Evolutionary conservation across 2,888 invertebrate species (phyloP), one percentile per base, ranked within the genome.

Genomic region (Steinernema scapterisci): DNA sequence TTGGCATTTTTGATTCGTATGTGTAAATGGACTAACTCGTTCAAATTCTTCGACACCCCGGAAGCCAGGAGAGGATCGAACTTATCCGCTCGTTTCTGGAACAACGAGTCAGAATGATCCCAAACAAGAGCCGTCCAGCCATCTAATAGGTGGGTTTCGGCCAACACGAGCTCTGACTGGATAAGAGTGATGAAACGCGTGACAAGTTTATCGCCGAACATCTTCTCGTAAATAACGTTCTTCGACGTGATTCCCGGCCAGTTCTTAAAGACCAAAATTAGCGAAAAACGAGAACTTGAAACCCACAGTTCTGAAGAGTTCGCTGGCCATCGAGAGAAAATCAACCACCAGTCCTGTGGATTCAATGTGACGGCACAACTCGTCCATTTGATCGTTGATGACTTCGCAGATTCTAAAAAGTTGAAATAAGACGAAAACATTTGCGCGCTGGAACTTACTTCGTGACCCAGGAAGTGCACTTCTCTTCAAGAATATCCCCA

Each of bases 331-430:
- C 48, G 80, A 78, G 2, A 84, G 75, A 31, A 86, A 83, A 54
- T 86, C 86, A 46, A 85, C 79, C 38, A 85, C 73, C 52, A 84
- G 79, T 48, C 81, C 81, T 1, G 84, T 73, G n/a, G 75, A 78
- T 46, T 86, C 85, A 46, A 85, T 85, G 63, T 81, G 83, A 9
- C 79, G 79, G 74, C 83, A 83, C 38, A 86, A 83, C 31, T 78
- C 78, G 0, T 79, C 73, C 5, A 86, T 82, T 13, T 82, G 74
- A 9, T 5, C 6, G 63, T 63, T 63, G 6, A 63, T 38, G 38
- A 63, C 63, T 11, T 63, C 63, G 63, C 63, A 63, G 38, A 63
- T 63, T 16, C 63, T 16, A 63, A 25, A n/a, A 31, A 63, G 31
- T 31, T 63, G 5, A 3, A 2, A 5, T 25, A 31, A 25, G 38